phyloP scores from a whole-genome alignment of 2,888 invertebrate genomes.

The Scaptomyza polygonia region DNA sequence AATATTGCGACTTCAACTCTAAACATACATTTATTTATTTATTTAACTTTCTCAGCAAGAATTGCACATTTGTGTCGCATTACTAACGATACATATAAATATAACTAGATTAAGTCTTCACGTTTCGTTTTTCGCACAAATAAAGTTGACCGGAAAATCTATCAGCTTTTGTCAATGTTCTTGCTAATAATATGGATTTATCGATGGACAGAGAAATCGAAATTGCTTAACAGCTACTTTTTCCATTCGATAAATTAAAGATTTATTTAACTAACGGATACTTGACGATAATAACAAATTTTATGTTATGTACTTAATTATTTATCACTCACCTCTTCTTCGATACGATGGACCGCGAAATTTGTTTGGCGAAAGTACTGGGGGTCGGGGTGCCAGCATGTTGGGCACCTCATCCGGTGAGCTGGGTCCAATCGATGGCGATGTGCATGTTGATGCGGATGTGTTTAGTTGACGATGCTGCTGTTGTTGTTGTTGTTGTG shows the following conservation, averaged over 20 bases:
- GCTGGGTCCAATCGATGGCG: slow-evolving; percentile 70
- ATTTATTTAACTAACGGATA: no score
- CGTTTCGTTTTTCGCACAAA: no score
- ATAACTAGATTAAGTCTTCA: no score
- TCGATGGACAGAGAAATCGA: no score
- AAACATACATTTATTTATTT: slow-evolving; percentile 2
- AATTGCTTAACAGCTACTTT: no score
- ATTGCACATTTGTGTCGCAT: background rate
- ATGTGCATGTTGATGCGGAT: slow-evolving; percentile 61
- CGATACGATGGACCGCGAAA: slow-evolving; percentile 79
- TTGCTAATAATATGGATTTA: no score
- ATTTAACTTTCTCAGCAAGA: background rate
- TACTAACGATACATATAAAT: background rate
- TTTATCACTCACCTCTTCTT: slow-evolving; percentile 80
- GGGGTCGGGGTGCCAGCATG: slow-evolving; percentile 84
- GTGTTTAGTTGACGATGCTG: slow-evolving; percentile 55
- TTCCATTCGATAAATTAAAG: no score
- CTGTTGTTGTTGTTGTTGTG: slow-evolving; percentile 61
- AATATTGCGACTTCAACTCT: slow-evolving; percentile 2
- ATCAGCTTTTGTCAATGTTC: no score
- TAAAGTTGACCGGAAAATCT: no score
- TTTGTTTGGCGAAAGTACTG: slow-evolving; percentile 81
- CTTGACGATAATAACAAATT: no score
- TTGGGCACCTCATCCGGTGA: slow-evolving; percentile 84
- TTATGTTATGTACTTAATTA: no score